Conservation (phyloP, 2,888 invertebrate species). For the Trissonchulus sp. region DNA sequence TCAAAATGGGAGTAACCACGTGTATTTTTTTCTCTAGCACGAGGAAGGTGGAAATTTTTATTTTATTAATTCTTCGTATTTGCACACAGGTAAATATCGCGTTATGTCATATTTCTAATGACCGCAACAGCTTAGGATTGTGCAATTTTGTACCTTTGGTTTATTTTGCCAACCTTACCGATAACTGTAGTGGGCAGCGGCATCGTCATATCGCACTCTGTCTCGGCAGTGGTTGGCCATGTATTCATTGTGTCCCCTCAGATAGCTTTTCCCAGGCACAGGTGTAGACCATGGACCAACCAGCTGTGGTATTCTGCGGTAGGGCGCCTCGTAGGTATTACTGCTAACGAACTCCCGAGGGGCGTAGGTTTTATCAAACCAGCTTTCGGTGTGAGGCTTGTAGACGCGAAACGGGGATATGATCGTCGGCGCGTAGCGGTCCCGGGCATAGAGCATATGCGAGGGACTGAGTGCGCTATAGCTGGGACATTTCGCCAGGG, state of each 20-base stretch:
- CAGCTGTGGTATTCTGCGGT: not conserved
- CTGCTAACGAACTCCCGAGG: not conserved
- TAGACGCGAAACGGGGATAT: not conserved
- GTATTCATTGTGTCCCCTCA: not conserved
- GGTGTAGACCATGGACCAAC: not conserved
- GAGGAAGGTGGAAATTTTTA: too few relatives aligned
- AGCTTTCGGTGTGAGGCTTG: not conserved
- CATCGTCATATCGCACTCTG: not conserved
- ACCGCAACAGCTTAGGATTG: too few relatives aligned
- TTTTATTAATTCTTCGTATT: too few relatives aligned
- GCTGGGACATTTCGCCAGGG: constrained; percentile 42
- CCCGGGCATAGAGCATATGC: constrained; percentile 29
- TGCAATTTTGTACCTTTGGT: too few relatives aligned
- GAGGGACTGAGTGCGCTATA: constrained; percentile 48
- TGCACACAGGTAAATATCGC: too few relatives aligned
- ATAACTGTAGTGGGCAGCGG: not conserved
- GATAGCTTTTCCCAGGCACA: not conserved
- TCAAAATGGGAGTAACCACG: too few relatives aligned
- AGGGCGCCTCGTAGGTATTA: not conserved
- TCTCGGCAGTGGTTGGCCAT: not conserved
- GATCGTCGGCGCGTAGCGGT: not conserved
- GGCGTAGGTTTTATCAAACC: not conserved
- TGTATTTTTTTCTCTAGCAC: too few relatives aligned
- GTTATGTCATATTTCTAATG: too few relatives aligned
- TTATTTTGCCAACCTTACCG: too few relatives aligned